Evolutionary conservation across 2,888 invertebrate species (phyloP).

Genomic region (Cylindroiulus punctatus): DNA sequence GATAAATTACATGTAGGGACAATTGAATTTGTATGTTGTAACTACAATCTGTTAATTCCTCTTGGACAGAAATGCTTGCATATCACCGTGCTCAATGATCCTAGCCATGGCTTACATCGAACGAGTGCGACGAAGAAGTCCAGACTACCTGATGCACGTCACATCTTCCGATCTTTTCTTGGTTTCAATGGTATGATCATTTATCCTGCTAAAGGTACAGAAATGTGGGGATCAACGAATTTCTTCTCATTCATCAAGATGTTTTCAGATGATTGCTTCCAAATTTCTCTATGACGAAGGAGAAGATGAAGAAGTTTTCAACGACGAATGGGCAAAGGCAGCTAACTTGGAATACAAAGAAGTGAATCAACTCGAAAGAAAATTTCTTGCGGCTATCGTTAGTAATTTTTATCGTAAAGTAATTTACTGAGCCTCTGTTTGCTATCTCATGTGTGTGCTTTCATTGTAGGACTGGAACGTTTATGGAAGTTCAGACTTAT

Average conservation of each 20-base stretch:
- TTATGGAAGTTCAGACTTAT: constrained; percentile 79
- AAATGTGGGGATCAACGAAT: not conserved
- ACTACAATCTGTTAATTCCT: constrained; percentile 78
- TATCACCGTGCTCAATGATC: constrained; percentile 91
- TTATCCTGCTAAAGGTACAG: not conserved
- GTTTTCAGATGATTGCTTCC: constrained; percentile 91
- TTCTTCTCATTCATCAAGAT: constrained; percentile 61
- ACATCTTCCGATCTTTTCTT: constrained; percentile 93
- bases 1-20: constrained; percentile 68
- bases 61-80: constrained; percentile 81
- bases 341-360: constrained; percentile 78
- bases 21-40: constrained; percentile 68
- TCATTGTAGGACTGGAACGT: constrained; percentile 83
- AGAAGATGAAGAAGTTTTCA: constrained; percentile 88
- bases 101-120: constrained; percentile 94
- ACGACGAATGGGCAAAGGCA: constrained; percentile 92
- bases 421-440: no score
- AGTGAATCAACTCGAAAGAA: constrained; percentile 84
- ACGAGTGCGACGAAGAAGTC: constrained; percentile 80
- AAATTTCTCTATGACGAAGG: constrained; percentile 95
- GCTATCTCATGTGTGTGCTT: not conserved
- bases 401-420: not conserved
- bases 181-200: constrained; percentile 81
- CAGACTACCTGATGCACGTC: constrained; percentile 82
- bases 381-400: constrained; percentile 90